phyloP scores from a whole-genome alignment of 2,113 vertebrate species.

The Cavia aperea region DNA sequence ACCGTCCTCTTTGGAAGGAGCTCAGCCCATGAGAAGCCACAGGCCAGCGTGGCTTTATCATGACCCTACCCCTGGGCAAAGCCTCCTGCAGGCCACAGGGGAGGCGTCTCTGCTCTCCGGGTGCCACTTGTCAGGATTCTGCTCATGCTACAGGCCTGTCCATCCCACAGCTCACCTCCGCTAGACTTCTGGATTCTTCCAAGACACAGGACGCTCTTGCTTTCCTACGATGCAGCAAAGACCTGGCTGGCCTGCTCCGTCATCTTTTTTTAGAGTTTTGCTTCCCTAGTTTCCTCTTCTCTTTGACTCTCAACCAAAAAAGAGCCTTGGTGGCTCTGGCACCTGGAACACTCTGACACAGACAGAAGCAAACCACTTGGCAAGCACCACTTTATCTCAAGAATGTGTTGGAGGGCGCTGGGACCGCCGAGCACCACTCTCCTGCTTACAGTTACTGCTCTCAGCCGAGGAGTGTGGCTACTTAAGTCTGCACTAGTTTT shows the following conservation, averaged over 20 bases:
- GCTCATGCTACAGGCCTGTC: background rate
- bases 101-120: background rate
- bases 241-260: background rate
- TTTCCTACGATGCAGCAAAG: background rate
- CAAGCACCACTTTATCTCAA: background rate
- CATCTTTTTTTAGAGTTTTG: background rate
- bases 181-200: background rate
- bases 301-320: background rate
- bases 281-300: background rate
- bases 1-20: background rate
- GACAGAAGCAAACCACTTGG: background rate
- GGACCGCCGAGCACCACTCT: background rate
- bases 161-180: background rate
- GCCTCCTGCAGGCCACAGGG: background rate
- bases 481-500: background rate
- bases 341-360: background rate
- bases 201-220: background rate
- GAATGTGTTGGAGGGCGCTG: background rate
- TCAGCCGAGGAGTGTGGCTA: background rate
- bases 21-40: background rate
- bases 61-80: accelerated
- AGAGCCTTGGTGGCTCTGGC: background rate
- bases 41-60: accelerated
- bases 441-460: background rate
- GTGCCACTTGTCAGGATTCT: accelerated